Percentiles rank a stretch among this genome's conserved stretches.
Conservation (phyloP, 2,888 invertebrate species). For the Caenorhabditis drosophilae region DNA sequence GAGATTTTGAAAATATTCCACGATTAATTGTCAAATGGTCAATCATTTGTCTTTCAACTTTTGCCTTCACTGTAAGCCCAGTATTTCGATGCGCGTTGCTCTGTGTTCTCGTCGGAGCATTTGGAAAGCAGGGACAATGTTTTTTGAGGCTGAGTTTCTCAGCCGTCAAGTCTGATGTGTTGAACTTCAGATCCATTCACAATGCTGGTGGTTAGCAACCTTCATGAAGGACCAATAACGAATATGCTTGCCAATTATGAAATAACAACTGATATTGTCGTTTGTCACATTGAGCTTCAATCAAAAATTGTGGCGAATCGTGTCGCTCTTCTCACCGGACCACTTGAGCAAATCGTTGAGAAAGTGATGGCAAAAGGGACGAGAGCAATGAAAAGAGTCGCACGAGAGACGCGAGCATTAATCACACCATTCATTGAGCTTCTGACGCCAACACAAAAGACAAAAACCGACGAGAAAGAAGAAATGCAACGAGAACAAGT, state of each 20-base stretch:
- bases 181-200: constrained; percentile 46
- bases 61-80: constrained; percentile 55
- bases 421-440: constrained; percentile 42
- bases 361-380: constrained; percentile 47
- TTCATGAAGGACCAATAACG: constrained; percentile 56
- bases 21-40: constrained; percentile 46
- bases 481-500: constrained; percentile 21
- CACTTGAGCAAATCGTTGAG: constrained; percentile 57
- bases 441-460: constrained; percentile 18
- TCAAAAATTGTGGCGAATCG: constrained; percentile 53
- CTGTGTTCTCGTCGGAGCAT: constrained; percentile 56
- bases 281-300: constrained; percentile 62
- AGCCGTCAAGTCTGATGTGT: neutral
- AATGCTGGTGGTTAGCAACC: constrained; percentile 47
- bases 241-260: constrained; percentile 60
- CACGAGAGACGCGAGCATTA: constrained; percentile 28
- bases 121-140: constrained; percentile 60
- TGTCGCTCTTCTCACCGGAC: constrained; percentile 56
- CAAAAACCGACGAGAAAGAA: constrained; percentile 15
- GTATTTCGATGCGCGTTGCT: constrained; percentile 62
- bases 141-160: neutral
- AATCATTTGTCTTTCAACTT: constrained; percentile 48
- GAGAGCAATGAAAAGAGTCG: constrained; percentile 31
- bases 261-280: constrained; percentile 51
- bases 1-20: constrained; percentile 48